phyloP scores from a whole-genome alignment of 2,888 invertebrate genomes.

The Ligdia adustata region DNA sequence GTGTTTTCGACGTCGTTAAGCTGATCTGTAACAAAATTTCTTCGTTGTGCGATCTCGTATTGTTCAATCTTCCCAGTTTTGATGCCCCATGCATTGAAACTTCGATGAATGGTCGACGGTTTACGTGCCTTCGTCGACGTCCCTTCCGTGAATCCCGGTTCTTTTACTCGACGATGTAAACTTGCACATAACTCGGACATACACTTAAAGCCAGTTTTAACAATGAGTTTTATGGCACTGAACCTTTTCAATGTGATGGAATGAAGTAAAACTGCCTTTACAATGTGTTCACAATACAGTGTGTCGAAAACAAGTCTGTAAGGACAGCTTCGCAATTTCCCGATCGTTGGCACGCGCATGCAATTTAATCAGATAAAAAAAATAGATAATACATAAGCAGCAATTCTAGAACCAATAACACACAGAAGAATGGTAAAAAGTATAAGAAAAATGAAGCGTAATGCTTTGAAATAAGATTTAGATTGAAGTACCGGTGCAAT shows the following conservation, averaged over 20 bases:
- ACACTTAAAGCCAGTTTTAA: constrained; percentile 65
- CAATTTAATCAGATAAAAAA: constrained; percentile 41
- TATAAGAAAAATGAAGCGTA: constrained; percentile 23
- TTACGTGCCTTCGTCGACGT: constrained; percentile 36
- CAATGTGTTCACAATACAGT: constrained; percentile 34
- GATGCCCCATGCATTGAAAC: constrained; percentile 63
- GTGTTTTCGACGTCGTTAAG: constrained; percentile 84
- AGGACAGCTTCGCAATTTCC: constrained; percentile 53
- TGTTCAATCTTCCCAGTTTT: constrained; percentile 54
- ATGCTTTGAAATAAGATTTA: constrained; percentile 25
- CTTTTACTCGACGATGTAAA: constrained; percentile 40
- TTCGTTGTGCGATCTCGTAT: constrained; percentile 78
- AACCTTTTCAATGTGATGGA: constrained; percentile 36
- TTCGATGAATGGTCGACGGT: constrained; percentile 57
- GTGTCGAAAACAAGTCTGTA: constrained; percentile 41
- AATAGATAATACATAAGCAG: constrained; percentile 27
- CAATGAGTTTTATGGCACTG: constrained; percentile 42
- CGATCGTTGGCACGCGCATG: constrained; percentile 54
- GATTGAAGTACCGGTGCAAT: constrained; percentile 33
- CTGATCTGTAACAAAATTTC: constrained; percentile 83
- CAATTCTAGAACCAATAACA: constrained; percentile 58
- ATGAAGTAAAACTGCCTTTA: constrained; percentile 53
- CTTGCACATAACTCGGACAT: constrained; percentile 44
- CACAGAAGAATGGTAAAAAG: constrained; percentile 27
- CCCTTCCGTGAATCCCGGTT: constrained; percentile 1